Percentiles rank a stretch among this genome's conserved stretches.
Evolutionary conservation across 2,797 vertebrate genomes (phyloP).

Genomic region (Helarctos malayanus): DNA sequence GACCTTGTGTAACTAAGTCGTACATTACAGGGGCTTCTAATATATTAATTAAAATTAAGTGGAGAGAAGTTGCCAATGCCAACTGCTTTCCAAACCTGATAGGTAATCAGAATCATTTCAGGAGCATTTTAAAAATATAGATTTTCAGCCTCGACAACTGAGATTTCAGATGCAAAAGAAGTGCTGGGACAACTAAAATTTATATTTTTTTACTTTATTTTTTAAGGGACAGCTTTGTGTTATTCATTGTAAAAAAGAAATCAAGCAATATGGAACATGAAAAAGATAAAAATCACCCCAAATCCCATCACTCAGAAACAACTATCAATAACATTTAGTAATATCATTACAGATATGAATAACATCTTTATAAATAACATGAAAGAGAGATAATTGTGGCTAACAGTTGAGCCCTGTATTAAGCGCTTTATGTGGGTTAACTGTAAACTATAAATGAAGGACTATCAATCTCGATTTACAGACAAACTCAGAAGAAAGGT

Average conservation of each 20-base stretch:
- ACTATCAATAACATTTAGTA: neutral
- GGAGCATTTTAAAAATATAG: conserved; percentile 42
- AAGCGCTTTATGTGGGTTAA: neutral
- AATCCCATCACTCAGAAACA: conserved; percentile 36
- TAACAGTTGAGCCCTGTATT: conserved; percentile 13
- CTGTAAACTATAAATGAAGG: neutral
- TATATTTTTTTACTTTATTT: neutral
- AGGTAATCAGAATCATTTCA: neutral
- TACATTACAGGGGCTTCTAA: neutral
- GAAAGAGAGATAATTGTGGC: neutral
- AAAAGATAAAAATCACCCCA: neutral
- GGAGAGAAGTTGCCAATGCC: neutral
- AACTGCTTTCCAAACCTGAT: neutral
- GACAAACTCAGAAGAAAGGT: neutral
- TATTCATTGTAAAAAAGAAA: neutral
- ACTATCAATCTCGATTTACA: conserved; percentile 25
- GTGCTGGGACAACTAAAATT: neutral
- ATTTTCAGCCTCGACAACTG: neutral
- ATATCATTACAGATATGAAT: neutral
- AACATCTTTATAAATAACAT: conserved; percentile 3
- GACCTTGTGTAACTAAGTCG: neutral
- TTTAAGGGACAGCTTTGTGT: conserved; percentile 11
- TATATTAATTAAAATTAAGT: neutral
- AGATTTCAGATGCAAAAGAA: conserved; percentile 41
- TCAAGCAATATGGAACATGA: neutral